Base-by-base conservation (phyloP, 2,888 invertebrate species). In the Slavum lentiscoides region DNA sequence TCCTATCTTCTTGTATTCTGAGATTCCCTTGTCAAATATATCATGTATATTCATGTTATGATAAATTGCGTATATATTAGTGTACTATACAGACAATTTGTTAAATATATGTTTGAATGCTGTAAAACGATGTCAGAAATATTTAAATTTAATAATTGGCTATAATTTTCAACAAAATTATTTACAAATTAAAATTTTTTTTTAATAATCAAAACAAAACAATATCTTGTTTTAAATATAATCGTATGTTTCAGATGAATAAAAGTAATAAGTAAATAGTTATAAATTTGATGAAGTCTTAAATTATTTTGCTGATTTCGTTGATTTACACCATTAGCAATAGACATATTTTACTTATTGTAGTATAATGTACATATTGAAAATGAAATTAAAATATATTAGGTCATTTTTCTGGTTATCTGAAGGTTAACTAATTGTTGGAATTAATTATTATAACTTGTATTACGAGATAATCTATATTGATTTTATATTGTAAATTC, bases 371-470 rank as follows among this genome's bases (percentile, higher is more conserved):
- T 8, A 70, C 58, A 15, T 21, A 67, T 58, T 21, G 58, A 67
- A 66, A 67, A 39, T 58, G 19, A 74, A 64, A 66, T 75, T n/a
- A 17, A 75, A 68, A 68, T 59, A 19, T 58, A 30, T 59, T 59
- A 75, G 67, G 43, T 76, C 30, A 76, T 76, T 76, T 76, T 55
- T 30, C 43, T 76, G 59, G 75, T 76, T 76, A 76, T 76, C 39
- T 8, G 67, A 76, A 76, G 58, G 59, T 6, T 68, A 68, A 6
- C 15, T 17, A 49, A 68, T 68, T 43, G 30, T 68, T 68, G 19
- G 30, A 30, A 30, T 30, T 59, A 59, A 49, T 49, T 49, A 13
- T 49, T 49, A 30, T 4, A 30, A 30, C 30, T 30, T 4, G 30
- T 30, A 49, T 49, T 49, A 13, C 49, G 13, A 49, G 49, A 49